Evolutionary conservation across 2,888 invertebrate genomes (phyloP), one percentile per base, ranked within the genome.

Genomic region (Scotopteryx bipunctaria): DNA sequence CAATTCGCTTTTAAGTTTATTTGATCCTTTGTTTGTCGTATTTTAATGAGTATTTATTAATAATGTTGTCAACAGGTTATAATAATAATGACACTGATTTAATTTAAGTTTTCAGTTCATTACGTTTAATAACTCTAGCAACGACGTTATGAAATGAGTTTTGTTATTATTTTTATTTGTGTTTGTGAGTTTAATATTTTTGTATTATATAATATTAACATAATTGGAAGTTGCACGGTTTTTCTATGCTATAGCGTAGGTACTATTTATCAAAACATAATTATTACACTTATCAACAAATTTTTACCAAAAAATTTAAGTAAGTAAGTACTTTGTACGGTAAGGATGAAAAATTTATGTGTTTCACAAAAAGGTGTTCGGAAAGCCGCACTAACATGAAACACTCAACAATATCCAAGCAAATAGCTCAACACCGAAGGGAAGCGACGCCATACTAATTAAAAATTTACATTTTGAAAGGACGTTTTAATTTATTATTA

Each of bases 381-480:
- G 15, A 51, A 52, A 46, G 17, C 35, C 38, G 21, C 14, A 48
- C 35, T 45, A 32, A 56, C 58, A 43, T 53, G 36, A 55, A 59
- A 54, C 58, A 63, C 55, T 64, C 44, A 59, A 56, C 55, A 55
- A 61, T 64, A 63, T 53, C 57, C 19, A 36, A 42, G 52, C 54
- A 52, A 67, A 62, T 57, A 59, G 46, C 52, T 57, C 53, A 59
- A 56, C 58, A 59, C 48, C 51, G 60, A 64, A 63, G 64, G 63
- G 64, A 64, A 63, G 62, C 60, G 62, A 52, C 69, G 69, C 64
- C 54, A 67, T 75, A 71, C 78, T 85, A 81, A 88, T 89, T 86
- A 88, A 85, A 89, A 86, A 88, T 89, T 86, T 81, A 86, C 85
- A 86, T 86, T 85, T 81, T 81, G 77, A 82, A 83, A 83, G 86